Evolutionary conservation across 2,797 vertebrate species (phyloP).

Genomic region (Sebastes goodei): DNA sequence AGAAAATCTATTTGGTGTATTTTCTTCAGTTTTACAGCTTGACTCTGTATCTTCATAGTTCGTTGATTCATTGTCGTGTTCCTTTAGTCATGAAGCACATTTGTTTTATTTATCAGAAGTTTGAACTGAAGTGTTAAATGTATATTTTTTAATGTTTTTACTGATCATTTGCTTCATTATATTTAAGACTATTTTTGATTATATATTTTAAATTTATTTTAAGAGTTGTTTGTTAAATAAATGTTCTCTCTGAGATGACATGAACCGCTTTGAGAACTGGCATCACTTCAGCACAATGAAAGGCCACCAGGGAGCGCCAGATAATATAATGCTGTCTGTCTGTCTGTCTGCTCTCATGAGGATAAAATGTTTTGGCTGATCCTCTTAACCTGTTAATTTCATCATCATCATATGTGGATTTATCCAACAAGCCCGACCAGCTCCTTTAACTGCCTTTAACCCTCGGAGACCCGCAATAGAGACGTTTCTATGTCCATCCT

Average conservation of each 20-base stretch:
- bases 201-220: neutral
- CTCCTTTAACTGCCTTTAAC: too few relatives aligned
- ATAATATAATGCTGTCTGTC: neutral
- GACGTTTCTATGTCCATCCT: too few relatives aligned
- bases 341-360: neutral
- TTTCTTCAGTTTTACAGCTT: neutral
- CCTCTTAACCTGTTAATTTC: neutral
- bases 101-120: neutral
- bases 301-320: neutral
- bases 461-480: too few relatives aligned
- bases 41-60: neutral
- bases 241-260: neutral
- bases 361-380: neutral
- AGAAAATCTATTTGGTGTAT: neutral
- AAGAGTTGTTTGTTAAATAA: slow-evolving; percentile 13
- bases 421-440: too few relatives aligned
- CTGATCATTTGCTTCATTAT: neutral
- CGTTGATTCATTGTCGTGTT: neutral
- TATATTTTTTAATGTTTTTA: neutral
- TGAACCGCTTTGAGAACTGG: neutral
- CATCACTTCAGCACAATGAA: neutral
- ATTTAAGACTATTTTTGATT: slow-evolving; percentile 15
- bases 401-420: neutral
- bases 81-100: neutral
- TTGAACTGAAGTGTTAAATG: slow-evolving; percentile 1